Evolutionary conservation across 2,113 vertebrate species (phyloP).

Genomic region (Carassius gibelio): DNA sequence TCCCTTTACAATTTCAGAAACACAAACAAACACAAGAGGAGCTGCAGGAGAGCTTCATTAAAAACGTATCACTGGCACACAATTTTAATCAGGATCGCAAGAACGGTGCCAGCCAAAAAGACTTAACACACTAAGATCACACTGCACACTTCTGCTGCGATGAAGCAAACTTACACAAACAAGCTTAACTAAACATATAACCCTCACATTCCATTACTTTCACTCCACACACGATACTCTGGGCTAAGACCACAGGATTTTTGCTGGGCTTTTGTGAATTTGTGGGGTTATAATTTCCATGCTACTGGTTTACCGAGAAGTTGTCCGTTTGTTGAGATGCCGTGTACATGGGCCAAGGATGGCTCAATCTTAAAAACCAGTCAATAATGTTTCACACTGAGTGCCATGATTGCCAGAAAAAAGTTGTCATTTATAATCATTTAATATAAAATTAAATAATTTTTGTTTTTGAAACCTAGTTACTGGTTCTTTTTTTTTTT

Average conservation of each 20-base stretch:
- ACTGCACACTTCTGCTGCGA: slow-evolving; percentile 17
- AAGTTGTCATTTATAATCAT: too few species aligned
- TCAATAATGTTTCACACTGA: not conserved
- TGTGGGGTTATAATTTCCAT: not conserved
- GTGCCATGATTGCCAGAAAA: not conserved
- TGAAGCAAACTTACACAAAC: not conserved
- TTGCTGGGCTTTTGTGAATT: slow-evolving; percentile 15
- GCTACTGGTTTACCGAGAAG: slow-evolving; percentile 2
- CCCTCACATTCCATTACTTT: not conserved
- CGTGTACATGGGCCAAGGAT: not conserved
- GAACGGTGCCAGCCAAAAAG: slow-evolving; percentile 18
- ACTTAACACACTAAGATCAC: slow-evolving; percentile 8
- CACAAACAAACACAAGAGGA: slow-evolving; percentile 24
- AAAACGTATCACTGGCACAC: slow-evolving; percentile 4
- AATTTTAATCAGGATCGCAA: slow-evolving; percentile 30
- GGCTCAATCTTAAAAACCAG: too few species aligned
- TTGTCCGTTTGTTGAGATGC: not conserved
- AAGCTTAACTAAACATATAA: slow-evolving; percentile 19
- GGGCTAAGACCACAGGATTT: not conserved
- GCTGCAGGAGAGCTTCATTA: slow-evolving; percentile 11
- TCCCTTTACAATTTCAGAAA: slow-evolving; percentile 2
- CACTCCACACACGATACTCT: not conserved
- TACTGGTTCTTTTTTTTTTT: too few species aligned
- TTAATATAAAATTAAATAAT: too few species aligned
- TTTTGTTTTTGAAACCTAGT: too few species aligned